Percentiles rank a stretch among this genome's conserved stretches.
Evolutionary conservation across 30 jellyfish, hydroid and myxozoan genomes (phyloP).

Genomic region (Cassiopea xamachana): DNA sequence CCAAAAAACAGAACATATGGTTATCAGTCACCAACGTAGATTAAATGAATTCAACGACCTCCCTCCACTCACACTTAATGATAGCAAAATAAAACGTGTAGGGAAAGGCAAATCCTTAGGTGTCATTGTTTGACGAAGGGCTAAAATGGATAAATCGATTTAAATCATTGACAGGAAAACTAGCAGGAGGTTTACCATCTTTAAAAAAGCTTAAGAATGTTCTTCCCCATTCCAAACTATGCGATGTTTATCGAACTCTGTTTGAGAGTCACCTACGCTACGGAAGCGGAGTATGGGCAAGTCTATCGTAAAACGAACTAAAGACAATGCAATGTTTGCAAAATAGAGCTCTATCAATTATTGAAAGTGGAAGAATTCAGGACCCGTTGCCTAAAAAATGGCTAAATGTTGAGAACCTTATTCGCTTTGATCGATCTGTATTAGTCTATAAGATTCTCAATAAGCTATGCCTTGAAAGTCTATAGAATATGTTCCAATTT

Average conservation of each 20-base stretch:
- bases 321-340: background rate
- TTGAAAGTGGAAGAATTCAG: background rate
- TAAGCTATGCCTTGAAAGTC: no score
- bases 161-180: slow-evolving; percentile 10
- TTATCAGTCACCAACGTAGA: slow-evolving; percentile 4
- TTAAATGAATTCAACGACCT: background rate
- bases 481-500: no score
- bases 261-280: background rate
- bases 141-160: slow-evolving; percentile 22
- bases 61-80: slow-evolving; percentile 8
- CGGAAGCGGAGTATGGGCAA: background rate
- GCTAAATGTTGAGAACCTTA: slow-evolving; percentile 17
- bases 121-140: slow-evolving; percentile 18
- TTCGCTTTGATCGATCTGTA: slow-evolving; percentile 1
- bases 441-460: background rate
- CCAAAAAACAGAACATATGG: background rate
- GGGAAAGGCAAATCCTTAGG: slow-evolving; percentile 20
- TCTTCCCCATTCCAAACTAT: slow-evolving; percentile 35
- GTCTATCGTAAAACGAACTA: background rate
- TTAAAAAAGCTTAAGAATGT: slow-evolving; percentile 14
- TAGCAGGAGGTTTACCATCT: slow-evolving; percentile 32
- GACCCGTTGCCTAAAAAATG: slow-evolving; percentile 14
- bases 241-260: slow-evolving; percentile 38
- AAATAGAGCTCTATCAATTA: background rate
- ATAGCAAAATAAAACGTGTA: slow-evolving; percentile 27